A percentile compares a stretch with the other conserved stretches of the same genome.
These are phyloP conservation scores for Puma concolor DNA, from an alignment of 2,113 vertebrate genomes.

Conservation along the genomic window DNA sequence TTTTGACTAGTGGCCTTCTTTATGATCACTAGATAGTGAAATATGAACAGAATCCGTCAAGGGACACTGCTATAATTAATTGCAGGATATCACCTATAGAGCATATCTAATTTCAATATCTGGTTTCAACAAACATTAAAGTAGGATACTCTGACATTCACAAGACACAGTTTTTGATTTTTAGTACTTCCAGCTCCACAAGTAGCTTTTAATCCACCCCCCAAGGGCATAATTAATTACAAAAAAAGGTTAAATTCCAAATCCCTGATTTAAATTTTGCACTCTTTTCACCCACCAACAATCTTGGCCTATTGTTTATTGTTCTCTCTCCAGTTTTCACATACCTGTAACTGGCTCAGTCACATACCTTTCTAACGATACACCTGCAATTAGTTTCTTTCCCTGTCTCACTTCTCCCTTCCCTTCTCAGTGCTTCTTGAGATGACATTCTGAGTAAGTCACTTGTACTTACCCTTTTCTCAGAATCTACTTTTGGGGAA, in stretches of 20 bases:
- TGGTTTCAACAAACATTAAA: neutral
- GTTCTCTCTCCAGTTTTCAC: neutral
- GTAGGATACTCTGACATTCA: neutral
- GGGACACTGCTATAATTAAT: neutral
- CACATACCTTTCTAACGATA: fast-evolving
- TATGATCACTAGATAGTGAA: neutral
- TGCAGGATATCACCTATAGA: neutral
- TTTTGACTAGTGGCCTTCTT: neutral
- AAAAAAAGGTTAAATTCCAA: neutral
- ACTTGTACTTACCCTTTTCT: neutral
- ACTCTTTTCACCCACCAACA: neutral
- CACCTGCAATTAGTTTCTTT: neutral
- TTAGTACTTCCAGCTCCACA: neutral
- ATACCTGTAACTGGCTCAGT: neutral
- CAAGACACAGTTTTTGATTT: neutral
- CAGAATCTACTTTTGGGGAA: neutral
- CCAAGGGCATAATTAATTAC: neutral
- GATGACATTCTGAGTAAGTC: neutral
- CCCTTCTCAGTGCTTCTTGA: neutral
- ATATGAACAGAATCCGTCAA: neutral
- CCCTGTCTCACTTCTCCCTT: neutral
- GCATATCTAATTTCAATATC: neutral
- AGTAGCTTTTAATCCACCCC: neutral
- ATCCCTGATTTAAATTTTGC: neutral
- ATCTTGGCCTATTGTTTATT: neutral